Evolutionary conservation across 2,797 vertebrate genomes (phyloP).

Genomic region (Cossypha dichroa): DNA sequence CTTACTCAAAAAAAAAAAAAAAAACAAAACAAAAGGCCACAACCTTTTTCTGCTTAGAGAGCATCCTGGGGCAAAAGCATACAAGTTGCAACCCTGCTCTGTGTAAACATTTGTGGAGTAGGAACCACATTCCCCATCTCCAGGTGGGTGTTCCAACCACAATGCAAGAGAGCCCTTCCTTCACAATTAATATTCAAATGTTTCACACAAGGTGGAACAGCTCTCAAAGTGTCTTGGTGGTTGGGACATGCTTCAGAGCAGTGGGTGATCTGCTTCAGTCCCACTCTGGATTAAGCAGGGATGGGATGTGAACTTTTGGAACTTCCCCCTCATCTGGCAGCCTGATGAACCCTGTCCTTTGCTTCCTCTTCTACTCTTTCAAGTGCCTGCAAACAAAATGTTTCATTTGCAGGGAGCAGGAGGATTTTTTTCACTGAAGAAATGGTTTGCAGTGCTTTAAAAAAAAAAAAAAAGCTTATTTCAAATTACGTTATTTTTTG

Average conservation of each 20-base stretch:
- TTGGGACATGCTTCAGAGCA: constrained; percentile 1
- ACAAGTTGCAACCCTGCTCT: constrained; percentile 23
- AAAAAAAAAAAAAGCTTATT: background rate
- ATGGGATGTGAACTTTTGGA: constrained; percentile 55
- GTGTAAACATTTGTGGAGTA: constrained; percentile 22
- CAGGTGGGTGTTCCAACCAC: constrained; percentile 62
- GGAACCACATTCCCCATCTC: constrained; percentile 8
- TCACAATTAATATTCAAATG: background rate
- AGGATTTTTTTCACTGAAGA: background rate
- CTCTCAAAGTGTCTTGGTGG: constrained; percentile 14
- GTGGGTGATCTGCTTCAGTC: constrained; percentile 33
- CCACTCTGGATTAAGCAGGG: background rate
- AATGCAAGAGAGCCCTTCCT: background rate
- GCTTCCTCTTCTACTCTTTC: constrained; percentile 51
- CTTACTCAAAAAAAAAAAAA: too few relatives aligned
- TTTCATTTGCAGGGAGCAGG: background rate
- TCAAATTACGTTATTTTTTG: constrained; percentile 8
- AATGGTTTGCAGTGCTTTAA: background rate
- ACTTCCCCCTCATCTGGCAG: constrained; percentile 63
- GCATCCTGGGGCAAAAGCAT: background rate
- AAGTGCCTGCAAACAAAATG: constrained; percentile 45
- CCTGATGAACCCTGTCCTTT: constrained; percentile 15
- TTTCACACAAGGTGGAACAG: constrained; percentile 20
- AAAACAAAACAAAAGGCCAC: background rate
- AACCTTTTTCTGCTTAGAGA: background rate